Base-by-base conservation (phyloP, 1,140 invertebrate species). In the Caenorhabditis brenneri region DNA sequence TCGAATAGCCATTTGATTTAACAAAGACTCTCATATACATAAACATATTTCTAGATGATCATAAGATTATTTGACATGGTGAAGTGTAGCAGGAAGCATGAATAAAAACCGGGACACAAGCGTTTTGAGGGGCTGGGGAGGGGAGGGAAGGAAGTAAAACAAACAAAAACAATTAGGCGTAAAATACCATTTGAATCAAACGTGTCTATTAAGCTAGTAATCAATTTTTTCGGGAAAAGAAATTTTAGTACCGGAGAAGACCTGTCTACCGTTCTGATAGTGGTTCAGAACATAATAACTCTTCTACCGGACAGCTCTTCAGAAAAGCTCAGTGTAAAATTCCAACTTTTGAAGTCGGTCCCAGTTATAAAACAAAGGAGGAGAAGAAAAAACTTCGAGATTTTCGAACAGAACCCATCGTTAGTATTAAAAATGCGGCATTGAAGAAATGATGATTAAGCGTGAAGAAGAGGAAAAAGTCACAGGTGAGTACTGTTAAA, bases 341-440 rank as follows among this genome's bases (percentile, higher is more conserved):
- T 42, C 65, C 65, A 24, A 74, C 36, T 42, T 42, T 24, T 19
- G n/a, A 46, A 42, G 65, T 42, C 29, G 65, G 33, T 42, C 65
- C 33, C 65, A 74, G 65, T 74, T 24, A 19, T 2, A 22, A 27
- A 46, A 74, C 65, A 51, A 51, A 51, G 27, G 36, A 51, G 48
- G 29, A 31, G 48, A 80, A 80, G 22, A 80, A 48, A 24, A 19
- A 80, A 51, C 48, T 51, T 51, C 78, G 46, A 80, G 46, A 51
- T 80, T 80, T 29, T 51, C 22, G 46, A 80, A 80, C 15, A 33
- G 46, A 51, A 49, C 78, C 46, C 49, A 74, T 74, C 65, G 65
- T 74, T 74, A 74, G 65, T 74, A 74, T 74, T 74, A 74, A 55
- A 53, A 80, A 51, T 80, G 51, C 79, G 36, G 79, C 48, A 55